Percentiles rank a stretch among this genome's conserved stretches.
Evolutionary conservation across 1,140 invertebrate genomes (phyloP).

Genomic region (Phenacoccus solenopsis): DNA sequence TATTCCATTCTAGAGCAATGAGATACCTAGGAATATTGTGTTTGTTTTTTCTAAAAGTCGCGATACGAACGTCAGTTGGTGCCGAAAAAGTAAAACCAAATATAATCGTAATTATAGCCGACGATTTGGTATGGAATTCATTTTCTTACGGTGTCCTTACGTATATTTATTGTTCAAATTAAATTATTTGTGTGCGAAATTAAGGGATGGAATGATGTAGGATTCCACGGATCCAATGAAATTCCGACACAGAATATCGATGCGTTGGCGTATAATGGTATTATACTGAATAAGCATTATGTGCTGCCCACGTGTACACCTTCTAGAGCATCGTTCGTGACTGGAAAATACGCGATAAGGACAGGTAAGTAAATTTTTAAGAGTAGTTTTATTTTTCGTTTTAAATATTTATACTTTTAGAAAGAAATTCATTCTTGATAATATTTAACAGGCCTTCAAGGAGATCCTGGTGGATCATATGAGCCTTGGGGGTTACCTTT

Average conservation of each 20-base stretch:
- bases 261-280: constrained; percentile 44
- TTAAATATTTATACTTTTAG: neutral
- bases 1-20: too few species aligned
- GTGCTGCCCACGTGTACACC: constrained; percentile 45
- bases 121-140: constrained; percentile 39
- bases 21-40: too few species aligned
- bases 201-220: constrained; percentile 59
- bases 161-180: too few species aligned
- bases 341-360: constrained; percentile 48
- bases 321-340: constrained; percentile 46
- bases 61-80: too few species aligned
- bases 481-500: constrained; percentile 43
- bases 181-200: constrained; percentile 24
- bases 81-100: too few species aligned
- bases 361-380: constrained; percentile 35
- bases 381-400: neutral
- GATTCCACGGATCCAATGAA: constrained; percentile 53
- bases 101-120: constrained; percentile 45
- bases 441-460: constrained; percentile 44
- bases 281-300: constrained; percentile 48
- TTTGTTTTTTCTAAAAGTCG: too few species aligned
- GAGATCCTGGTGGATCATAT: constrained; percentile 40
- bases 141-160: too few species aligned
- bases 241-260: constrained; percentile 57
- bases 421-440: too few species aligned